phyloP scores from a whole-genome alignment of 2,797 vertebrate genomes.

The Helicolenus hilgendorfi region DNA sequence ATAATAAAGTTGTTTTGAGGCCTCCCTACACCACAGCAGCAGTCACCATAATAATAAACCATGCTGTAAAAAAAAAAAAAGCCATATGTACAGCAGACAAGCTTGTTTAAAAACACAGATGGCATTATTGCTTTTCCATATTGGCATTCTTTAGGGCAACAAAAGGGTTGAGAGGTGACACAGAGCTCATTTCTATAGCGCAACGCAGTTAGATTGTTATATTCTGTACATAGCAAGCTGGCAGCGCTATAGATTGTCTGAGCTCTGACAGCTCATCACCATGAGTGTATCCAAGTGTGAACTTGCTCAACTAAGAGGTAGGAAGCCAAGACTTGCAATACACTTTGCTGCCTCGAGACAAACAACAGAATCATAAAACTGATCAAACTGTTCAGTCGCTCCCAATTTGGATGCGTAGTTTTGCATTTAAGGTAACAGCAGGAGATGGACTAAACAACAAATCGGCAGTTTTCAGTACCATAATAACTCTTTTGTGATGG shows the following conservation, averaged over 20 bases:
- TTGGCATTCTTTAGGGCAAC: neutral
- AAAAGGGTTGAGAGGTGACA: neutral
- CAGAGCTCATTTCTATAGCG: neutral
- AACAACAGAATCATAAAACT: neutral
- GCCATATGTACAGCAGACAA: neutral
- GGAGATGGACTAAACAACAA: slow-evolving; percentile 23
- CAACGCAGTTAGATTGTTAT: neutral
- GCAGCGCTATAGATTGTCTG: neutral
- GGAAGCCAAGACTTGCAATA: neutral
- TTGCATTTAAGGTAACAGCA: slow-evolving; percentile 13
- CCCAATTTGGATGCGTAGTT: neutral
- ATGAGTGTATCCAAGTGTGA: neutral
- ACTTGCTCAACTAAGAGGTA: neutral
- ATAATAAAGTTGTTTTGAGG: neutral
- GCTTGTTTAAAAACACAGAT: neutral
- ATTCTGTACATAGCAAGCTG: neutral
- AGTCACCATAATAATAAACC: neutral
- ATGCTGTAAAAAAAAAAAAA: neutral
- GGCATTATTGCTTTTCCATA: neutral
- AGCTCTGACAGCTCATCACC: slow-evolving; percentile 1
- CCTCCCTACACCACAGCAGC: neutral
- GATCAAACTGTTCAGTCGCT: neutral
- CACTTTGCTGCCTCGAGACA: neutral
- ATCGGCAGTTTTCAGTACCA: neutral
- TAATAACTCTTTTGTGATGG: slow-evolving; percentile 26